Percentiles rank a stretch among this genome's conserved stretches.
phyloP scores from a whole-genome alignment of 92 coral and sea anemone genomes.

The Palythoa grandis region DNA sequence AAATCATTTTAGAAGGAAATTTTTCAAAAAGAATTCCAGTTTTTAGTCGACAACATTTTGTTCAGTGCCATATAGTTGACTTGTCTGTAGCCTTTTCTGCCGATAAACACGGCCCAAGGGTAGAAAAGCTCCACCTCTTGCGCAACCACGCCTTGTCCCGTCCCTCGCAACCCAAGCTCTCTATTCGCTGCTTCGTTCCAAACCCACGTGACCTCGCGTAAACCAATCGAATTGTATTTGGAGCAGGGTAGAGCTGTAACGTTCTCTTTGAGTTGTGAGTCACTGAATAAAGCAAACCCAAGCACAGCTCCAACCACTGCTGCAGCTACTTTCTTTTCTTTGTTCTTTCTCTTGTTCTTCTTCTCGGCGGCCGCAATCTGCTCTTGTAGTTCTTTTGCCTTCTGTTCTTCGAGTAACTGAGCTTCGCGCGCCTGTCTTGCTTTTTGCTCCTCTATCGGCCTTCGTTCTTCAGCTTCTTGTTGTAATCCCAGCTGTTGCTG shows the following conservation, averaged over 20 bases:
- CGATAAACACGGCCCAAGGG: constrained; percentile 57
- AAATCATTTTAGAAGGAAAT: no score
- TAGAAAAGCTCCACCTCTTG: constrained; percentile 68
- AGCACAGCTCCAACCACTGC: neutral
- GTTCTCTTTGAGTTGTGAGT: constrained; percentile 52
- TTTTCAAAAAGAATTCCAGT: neutral
- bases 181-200: constrained; percentile 62
- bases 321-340: neutral
- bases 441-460: neutral
- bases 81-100: constrained; percentile 48
- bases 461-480: neutral
- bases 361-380: neutral
- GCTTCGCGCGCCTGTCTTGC: constrained; percentile 5
- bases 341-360: neutral
- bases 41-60: neutral
- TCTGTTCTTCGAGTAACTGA: neutral
- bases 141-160: constrained; percentile 62
- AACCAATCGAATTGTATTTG: constrained; percentile 53
- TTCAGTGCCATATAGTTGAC: constrained; percentile 50
- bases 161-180: constrained; percentile 56
- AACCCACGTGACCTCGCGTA: constrained; percentile 65
- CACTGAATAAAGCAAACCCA: constrained; percentile 21
- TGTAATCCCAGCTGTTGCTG: neutral
- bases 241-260: constrained; percentile 53
- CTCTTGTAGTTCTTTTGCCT: neutral